A percentile compares a stretch with the other conserved stretches of the same genome.
These are phyloP conservation scores for Asbolus verrucosus DNA, from an alignment of 1,140 invertebrate species.

Conservation along the genomic window DNA sequence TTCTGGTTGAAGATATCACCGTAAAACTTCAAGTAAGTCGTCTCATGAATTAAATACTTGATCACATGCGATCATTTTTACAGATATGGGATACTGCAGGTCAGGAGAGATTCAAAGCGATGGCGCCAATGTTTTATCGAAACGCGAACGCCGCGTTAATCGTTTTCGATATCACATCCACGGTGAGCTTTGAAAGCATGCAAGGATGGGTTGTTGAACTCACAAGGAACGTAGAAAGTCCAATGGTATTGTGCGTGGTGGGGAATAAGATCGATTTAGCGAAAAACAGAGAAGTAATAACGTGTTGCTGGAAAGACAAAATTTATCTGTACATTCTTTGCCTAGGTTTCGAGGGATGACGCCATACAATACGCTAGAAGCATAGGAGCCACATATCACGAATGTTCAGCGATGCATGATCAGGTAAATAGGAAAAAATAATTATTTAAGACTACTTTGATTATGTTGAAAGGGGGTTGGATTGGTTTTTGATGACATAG, in stretches of 20 bases:
- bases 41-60: no score
- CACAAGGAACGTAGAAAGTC: constrained; percentile 78
- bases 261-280: constrained; percentile 87
- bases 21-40: constrained; percentile 78
- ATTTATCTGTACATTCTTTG: background rate
- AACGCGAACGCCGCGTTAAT: constrained; percentile 89
- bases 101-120: constrained; percentile 85
- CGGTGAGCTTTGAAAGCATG: constrained; percentile 77
- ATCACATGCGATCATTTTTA: constrained; percentile 51
- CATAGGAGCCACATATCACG: constrained; percentile 88
- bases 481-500: constrained; percentile 76
- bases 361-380: constrained; percentile 80
- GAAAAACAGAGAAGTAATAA: constrained; percentile 66
- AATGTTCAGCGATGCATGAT: constrained; percentile 84
- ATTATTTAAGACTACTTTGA: background rate
- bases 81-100: constrained; percentile 94
- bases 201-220: constrained; percentile 87
- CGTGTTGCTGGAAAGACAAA: no score
- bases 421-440: constrained; percentile 67
- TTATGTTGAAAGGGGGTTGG: constrained; percentile 73
- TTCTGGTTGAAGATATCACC: constrained; percentile 76
- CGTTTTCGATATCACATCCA: constrained; percentile 87
- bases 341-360: constrained; percentile 74
- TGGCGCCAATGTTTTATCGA: constrained; percentile 94
- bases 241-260: constrained; percentile 82